Evolutionary conservation across 2,797 vertebrate genomes (phyloP), one percentile per base, ranked within the genome.

Genomic region (Hozukius guyotensis): DNA sequence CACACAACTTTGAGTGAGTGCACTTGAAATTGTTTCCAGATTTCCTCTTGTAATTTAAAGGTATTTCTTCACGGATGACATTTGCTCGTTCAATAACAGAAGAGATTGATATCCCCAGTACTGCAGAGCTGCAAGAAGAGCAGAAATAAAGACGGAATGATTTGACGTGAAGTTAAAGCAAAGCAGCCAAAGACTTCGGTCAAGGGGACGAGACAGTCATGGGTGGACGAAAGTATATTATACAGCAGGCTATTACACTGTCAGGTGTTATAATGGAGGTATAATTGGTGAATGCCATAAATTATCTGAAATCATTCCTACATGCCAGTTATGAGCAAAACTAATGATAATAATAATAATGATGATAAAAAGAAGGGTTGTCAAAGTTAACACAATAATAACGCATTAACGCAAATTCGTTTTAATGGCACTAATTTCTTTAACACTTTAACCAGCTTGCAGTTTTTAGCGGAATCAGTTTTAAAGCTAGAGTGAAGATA

Each of bases 21-120:
- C 49, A 63, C 67, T 83, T 78, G 6, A 53, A 84, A 83, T 64
- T 4, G 74, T 77, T 83, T 86, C 46, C 22, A 78, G 71, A 78
- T 73, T 61, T 78, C 46, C 49, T 38, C 61, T 53, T 63, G 31
- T 20, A 72, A 79, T 70, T 46, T 77, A 29, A 27, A 29, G 38
- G 32, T 73, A 1, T 34, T 67, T 84, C 6, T 67, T 68, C 7
- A 59, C n/a, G 29, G 60, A 29, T 76, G 31, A 63, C n/a, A 70
- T 75, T 46, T 65, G 11, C 14, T 52, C 24, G 72, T 66, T 75
- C 12, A 72, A 8, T 27, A 72, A 49, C 34, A 61, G 56, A 67
- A 56, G 11, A 75, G 25, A 87, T 10, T 59, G 16, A 61, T 53
- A 59, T 34, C 25, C n/a, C 4, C 8, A 55, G 12, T 42, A 14